Evolutionary conservation across 2,888 invertebrate genomes (phyloP), one percentile per base, ranked within the genome.

Genomic region (Watsonalla binaria): DNA sequence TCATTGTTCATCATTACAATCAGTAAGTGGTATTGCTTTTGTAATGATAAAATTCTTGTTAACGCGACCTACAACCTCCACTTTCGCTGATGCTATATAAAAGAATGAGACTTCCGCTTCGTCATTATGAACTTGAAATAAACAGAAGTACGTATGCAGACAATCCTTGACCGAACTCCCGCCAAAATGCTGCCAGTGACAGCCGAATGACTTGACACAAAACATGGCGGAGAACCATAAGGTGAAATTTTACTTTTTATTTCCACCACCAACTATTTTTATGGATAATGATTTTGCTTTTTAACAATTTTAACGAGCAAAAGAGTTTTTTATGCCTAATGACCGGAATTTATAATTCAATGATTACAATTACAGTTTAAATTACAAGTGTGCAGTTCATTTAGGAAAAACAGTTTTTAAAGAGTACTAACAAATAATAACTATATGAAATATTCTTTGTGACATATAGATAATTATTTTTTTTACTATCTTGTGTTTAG

Each of bases 71-170:
- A 62, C 73, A 73, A 82, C 86, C 82, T 74, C 64, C 52, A 77
- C 87, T 87, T 87, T 87, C 88, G 68, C 86, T 79, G 71, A 51
- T 61, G 55, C 63, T 56, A 62, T 52, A 73, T 68, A 64, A 63
- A 70, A 67, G 56, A 75, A 80, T 71, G 58, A 64, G 62, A 70
- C 58, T 74, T 80, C 71, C 76, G 84, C 78, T 53, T 60, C 65
- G 75, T 85, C 88, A 87, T 72, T 68, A 60, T 72, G 68, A 79
- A 78, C 81, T 81, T 81, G 75, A 75, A 69, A 70, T 59, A 54
- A 56, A 55, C 51, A 58, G 62, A 58, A 59, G 56, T 59, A 64
- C 57, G 63, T 60, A 64, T 58, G 55, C 62, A 47, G 56, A 54
- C 58, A 65, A 72, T 80, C 78, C 80, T 78, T 82, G 75, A 71